Percentiles rank a stretch among this genome's conserved stretches.
Evolutionary conservation across 2,888 invertebrate species (phyloP).

Genomic region (Eilema sororculum): DNA sequence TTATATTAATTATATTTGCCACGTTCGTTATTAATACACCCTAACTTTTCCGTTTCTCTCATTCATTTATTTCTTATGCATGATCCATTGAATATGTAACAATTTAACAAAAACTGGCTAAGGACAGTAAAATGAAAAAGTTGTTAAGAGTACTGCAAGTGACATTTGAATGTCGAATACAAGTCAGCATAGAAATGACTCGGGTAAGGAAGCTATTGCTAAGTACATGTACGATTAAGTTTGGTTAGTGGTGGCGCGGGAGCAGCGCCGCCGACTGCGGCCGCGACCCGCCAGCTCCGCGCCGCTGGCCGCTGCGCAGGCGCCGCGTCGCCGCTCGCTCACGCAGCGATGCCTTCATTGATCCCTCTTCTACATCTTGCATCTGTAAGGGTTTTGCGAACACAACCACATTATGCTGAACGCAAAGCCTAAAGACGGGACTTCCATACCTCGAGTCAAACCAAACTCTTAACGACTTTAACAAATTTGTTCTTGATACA

Average conservation of each 20-base stretch:
- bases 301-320: slow-evolving; percentile 46
- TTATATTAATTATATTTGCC: slow-evolving; percentile 63
- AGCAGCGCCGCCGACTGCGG: slow-evolving; percentile 43
- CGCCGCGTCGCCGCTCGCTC: slow-evolving; percentile 56
- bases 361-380: slow-evolving; percentile 77
- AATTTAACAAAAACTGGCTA: slow-evolving; percentile 41
- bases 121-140: slow-evolving; percentile 63
- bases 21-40: slow-evolving; percentile 53
- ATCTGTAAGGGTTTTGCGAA: slow-evolving; percentile 86
- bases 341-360: slow-evolving; percentile 54
- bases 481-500: slow-evolving; percentile 52
- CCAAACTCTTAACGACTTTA: slow-evolving; percentile 76
- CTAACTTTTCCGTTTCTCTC: slow-evolving; percentile 46
- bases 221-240: slow-evolving; percentile 67
- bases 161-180: slow-evolving; percentile 16
- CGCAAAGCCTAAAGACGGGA: slow-evolving; percentile 77
- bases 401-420: slow-evolving; percentile 87
- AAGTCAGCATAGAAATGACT: slow-evolving; percentile 71
- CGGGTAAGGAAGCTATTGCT: slow-evolving; percentile 77
- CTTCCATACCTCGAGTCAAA: slow-evolving; percentile 84
- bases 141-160: slow-evolving; percentile 69
- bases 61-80: slow-evolving; percentile 24
- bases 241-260: slow-evolving; percentile 55
- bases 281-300: slow-evolving; percentile 48
- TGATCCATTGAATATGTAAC: slow-evolving; percentile 33